Base-by-base conservation (phyloP, 1,140 invertebrate genomes). In the Sinonovacula constricta region DNA sequence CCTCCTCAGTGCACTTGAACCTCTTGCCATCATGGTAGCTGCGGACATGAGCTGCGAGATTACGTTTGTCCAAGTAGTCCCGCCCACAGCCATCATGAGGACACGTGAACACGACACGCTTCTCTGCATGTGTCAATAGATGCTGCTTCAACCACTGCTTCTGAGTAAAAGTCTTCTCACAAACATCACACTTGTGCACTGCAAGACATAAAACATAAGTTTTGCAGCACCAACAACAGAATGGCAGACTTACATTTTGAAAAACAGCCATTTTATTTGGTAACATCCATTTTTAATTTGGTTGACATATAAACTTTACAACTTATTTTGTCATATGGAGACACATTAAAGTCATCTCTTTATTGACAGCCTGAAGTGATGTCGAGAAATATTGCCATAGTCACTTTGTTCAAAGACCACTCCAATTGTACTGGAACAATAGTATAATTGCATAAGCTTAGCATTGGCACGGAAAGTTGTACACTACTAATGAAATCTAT, bases 21-120 rank as follows among this genome's bases (percentile, higher is more conserved):
- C 78, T 75, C 22, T 80, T 59, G 0, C 80, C 80, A 53, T 82
- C 80, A 57, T 85, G 84, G 70, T 83, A 85, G 26, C 82, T 80
- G 53, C 74, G 65, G 14, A 85, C 45, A 49, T 85, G 84, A 36
- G 79, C 77, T 3, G 31, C 68, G 30, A 85, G 72, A 69, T 85
- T 85, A n/a, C 80, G 51, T 36, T 78, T 49, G n/a, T 79, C 74
- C 3, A 79, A 59, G 56, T 85, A 85, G 14, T 31, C 63, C 4
- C 84, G 66, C 2, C 59, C 59, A 65, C 84, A 85, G 36, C 70
- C 72, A 1, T 83, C 84, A 26, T 62, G 60, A 14, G 72, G 51
- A 68, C 84, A 85, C 15, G 45, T 53, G 36, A 75, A 80, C 24
- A 79, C 51, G 0, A 39, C n/a, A 24, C 82, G 53, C 10, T 49